Evolutionary conservation across 2,888 invertebrate genomes (phyloP).

Genomic region (Drosophila gaucha): DNA sequence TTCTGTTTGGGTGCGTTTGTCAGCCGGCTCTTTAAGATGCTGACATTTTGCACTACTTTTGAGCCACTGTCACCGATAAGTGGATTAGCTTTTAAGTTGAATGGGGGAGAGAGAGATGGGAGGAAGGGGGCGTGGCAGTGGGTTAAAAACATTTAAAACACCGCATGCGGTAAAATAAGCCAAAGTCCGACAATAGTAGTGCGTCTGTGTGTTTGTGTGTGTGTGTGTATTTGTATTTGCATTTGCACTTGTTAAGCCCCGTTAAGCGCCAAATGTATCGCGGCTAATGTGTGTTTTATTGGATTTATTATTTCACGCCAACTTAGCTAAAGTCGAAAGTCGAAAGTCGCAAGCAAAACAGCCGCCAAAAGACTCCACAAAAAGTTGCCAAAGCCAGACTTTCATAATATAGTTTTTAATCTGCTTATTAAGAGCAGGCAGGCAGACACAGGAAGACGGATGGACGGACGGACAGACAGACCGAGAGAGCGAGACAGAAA

Average conservation of each 20-base stretch:
- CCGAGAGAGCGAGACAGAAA: neutral
- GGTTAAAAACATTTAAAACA: slow-evolving; percentile 34
- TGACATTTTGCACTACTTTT: slow-evolving; percentile 48
- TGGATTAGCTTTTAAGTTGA: slow-evolving; percentile 70
- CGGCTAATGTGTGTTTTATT: slow-evolving; percentile 71
- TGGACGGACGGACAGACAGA: neutral
- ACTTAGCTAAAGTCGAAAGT: slow-evolving; percentile 43
- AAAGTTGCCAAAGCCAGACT: neutral
- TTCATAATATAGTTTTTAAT: slow-evolving; percentile 29
- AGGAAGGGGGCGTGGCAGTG: neutral
- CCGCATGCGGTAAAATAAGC: slow-evolving; percentile 64
- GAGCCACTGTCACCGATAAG: slow-evolving; percentile 60
- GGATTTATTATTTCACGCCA: slow-evolving; percentile 69
- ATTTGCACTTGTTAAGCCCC: slow-evolving; percentile 58
- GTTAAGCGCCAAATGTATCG: slow-evolving; percentile 70
- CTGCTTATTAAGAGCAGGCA: slow-evolving; percentile 38
- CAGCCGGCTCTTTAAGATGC: slow-evolving; percentile 41
- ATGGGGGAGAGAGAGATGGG: slow-evolving; percentile 17
- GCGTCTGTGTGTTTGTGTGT: neutral
- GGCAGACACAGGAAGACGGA: neutral
- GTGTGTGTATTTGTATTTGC: slow-evolving; percentile 7
- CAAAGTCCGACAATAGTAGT: slow-evolving; percentile 34
- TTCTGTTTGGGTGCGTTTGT: neutral
- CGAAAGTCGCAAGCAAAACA: slow-evolving; percentile 41
- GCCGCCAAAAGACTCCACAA: slow-evolving; percentile 16